phyloP scores from a whole-genome alignment of 2,797 vertebrate species.

The Hemitrygon akajei region DNA sequence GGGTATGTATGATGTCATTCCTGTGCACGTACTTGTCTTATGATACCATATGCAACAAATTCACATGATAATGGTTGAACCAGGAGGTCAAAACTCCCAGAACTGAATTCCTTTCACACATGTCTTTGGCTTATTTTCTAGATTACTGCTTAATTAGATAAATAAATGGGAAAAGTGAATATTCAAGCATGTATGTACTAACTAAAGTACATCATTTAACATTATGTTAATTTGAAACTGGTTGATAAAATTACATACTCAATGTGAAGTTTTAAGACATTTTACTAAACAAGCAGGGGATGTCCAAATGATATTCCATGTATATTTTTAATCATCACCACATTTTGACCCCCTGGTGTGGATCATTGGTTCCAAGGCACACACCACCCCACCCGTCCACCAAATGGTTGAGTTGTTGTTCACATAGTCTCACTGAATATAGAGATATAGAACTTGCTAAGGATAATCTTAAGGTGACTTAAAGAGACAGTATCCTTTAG shows the following conservation, averaged over 20 bases:
- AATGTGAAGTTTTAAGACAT: neutral
- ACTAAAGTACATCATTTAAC: neutral
- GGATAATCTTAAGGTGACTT: neutral
- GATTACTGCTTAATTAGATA: neutral
- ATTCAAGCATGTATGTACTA: neutral
- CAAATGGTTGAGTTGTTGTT: neutral
- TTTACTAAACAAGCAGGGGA: neutral
- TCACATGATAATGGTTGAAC: neutral
- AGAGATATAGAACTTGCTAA: neutral
- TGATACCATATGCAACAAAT: neutral
- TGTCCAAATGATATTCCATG: neutral
- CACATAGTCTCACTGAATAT: neutral
- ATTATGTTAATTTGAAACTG: neutral
- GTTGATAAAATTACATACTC: neutral
- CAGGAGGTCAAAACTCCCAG: constrained; percentile 22
- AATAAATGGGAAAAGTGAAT: constrained; percentile 23
- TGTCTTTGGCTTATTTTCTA: neutral
- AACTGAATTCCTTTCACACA: neutral
- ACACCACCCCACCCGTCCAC: neutral
- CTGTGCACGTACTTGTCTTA: constrained; percentile 33
- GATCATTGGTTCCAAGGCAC: neutral
- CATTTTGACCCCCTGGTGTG: constrained; percentile 9
- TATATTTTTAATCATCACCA: neutral
- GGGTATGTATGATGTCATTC: constrained; percentile 36
- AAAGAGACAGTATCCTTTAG: constrained; percentile 30